These are phyloP conservation scores for Sebastes nivosus DNA, from an alignment of 2,797 vertebrate genomes.

Conservation along the genomic window DNA sequence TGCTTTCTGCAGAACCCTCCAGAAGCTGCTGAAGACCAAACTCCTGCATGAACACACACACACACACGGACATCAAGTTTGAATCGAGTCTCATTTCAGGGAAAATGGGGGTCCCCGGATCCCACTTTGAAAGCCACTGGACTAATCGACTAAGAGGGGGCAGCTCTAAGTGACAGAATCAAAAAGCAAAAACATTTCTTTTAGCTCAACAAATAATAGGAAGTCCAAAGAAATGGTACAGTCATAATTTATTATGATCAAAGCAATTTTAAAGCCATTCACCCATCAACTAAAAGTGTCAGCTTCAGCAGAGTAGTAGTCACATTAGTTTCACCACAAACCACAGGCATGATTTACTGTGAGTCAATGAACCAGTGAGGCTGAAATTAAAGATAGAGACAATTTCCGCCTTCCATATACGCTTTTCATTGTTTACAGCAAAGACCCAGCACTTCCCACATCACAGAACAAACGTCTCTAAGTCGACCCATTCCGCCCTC, in stretches of 20 bases:
- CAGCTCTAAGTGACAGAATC: neutral
- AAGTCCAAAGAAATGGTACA: neutral
- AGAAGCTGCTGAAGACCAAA: constrained; percentile 93
- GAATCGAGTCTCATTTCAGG: neutral
- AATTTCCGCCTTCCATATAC: neutral
- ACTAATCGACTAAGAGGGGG: no score
- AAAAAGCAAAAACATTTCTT: neutral
- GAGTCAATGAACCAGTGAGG: neutral
- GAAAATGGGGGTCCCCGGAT: neutral
- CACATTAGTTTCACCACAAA: neutral
- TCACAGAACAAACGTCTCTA: neutral
- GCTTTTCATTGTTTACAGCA: neutral
- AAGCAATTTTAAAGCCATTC: neutral
- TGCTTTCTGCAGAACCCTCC: constrained; percentile 90
- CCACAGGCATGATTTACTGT: neutral
- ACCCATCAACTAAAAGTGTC: neutral
- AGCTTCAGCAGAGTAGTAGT: neutral
- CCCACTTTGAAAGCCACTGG: no score
- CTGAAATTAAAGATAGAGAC: neutral
- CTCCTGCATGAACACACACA: constrained; percentile 80
- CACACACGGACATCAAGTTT: constrained; percentile 4
- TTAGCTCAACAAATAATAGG: neutral
- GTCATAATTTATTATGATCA: constrained; percentile 14
- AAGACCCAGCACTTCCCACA: neutral
- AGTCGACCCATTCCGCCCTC: neutral